A percentile compares a stretch with the other conserved stretches of the same genome.
phyloP scores from a whole-genome alignment of 2,888 invertebrate genomes.

The Pherbina coryleti region DNA sequence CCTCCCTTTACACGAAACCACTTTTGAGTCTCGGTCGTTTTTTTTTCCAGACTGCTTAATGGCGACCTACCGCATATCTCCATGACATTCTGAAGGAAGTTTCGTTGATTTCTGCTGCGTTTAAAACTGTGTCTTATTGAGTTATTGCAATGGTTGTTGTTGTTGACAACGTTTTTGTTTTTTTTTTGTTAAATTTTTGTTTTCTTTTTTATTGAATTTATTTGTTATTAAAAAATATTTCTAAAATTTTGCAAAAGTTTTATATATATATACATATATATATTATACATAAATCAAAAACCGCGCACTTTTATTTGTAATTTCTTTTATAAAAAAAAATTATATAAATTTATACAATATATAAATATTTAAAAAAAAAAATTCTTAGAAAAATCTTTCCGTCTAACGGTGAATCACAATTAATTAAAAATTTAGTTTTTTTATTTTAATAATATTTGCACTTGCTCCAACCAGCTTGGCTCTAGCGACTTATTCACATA shows the following conservation, averaged over 20 bases:
- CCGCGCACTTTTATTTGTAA: slow-evolving; percentile 3
- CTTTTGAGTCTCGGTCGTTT: background rate
- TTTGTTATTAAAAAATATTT: background rate
- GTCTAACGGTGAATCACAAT: background rate
- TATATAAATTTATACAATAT: slow-evolving; percentile 1
- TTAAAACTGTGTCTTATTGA: background rate
- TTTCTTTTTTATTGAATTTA: background rate
- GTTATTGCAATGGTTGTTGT: slow-evolving; percentile 8
- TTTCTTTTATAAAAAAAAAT: slow-evolving; percentile 17
- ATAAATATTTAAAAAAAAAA: slow-evolving; percentile 13
- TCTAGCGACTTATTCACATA: background rate
- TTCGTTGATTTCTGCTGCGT: slow-evolving; percentile 14
- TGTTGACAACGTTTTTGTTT: background rate
- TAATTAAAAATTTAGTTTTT: background rate
- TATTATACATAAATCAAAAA: background rate
- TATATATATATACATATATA: background rate
- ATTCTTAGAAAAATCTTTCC: background rate
- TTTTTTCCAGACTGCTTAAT: background rate
- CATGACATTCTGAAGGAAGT: slow-evolving; percentile 35
- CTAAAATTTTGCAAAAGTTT: background rate
- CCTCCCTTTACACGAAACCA: background rate
- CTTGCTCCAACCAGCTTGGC: background rate
- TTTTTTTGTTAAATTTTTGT: background rate
- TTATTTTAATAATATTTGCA: slow-evolving; percentile 5
- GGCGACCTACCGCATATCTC: slow-evolving; percentile 34